Evolutionary conservation across 1,140 invertebrate species (phyloP), one percentile per base, ranked within the genome.

Genomic region (Hylaeus volcanicus): DNA sequence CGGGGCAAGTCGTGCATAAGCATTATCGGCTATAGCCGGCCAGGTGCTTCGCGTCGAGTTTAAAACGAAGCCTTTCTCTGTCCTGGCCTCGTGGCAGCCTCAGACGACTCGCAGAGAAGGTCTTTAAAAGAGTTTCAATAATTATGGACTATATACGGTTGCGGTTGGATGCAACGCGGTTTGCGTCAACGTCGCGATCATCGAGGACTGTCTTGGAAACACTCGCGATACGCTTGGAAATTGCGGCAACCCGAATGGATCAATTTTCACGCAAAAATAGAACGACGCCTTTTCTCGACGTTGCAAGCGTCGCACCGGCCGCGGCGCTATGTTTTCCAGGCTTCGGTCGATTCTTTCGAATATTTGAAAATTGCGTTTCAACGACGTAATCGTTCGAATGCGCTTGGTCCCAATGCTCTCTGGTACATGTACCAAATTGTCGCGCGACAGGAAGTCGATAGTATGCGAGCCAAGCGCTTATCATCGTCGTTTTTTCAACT

Each of bases 1-100:
- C 65, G 87, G 60, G 65, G 83, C 84, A 85, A 91, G 84, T 88
- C 86, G 87, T 87, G 90, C 87, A 82, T 89, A 79, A 87, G 89
- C 88, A 83, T 81, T 81, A 87, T 87, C 83, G 83, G 64, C 85
- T 82, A 72, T 81, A 77, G 66, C 41, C 56, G 5, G 63, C n/a
- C 76, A 80, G 78, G 78, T 80, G 78, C 78, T 80, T 81, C 74
- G 60, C 70, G 51, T 60, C 48, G n/a, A n/a, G 77, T 71, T 74
- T 65, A 48, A 64, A 77, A 69, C 74, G 79, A 81, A 81, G 66
- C 79, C 74, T 77, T 77, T 81, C 74, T 51, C 65, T 75, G 64
- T 55, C 45, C 72, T 55, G 43, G 12, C 64, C 53, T 61, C 64
- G 70, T 65, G 56, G 12, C 48, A 37, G 45, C 3, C 68, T 61